Evolutionary conservation across 1,140 invertebrate genomes (phyloP).

Genomic region (Adelges cooleyi): DNA sequence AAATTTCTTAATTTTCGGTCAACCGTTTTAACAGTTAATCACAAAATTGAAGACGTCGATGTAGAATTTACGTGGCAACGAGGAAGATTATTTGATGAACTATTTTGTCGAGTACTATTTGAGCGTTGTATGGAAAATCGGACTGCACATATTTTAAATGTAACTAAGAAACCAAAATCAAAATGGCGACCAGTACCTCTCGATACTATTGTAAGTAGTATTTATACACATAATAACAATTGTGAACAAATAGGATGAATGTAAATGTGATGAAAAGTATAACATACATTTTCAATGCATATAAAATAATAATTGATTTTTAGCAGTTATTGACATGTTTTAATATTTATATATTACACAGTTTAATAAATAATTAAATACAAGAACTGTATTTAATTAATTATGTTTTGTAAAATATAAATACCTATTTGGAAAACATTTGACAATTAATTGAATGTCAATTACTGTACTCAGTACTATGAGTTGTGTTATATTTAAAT

Average conservation of each 20-base stretch:
- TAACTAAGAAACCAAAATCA: conserved; percentile 78
- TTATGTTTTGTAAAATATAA: no score
- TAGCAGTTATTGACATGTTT: no score
- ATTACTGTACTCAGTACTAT: no score
- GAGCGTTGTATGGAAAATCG: conserved; percentile 66
- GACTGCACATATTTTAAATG: conserved; percentile 64
- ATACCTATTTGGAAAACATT: no score
- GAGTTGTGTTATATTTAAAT: no score
- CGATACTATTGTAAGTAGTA: conserved; percentile 80
- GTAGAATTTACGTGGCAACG: conserved; percentile 88
- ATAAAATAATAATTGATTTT: no score
- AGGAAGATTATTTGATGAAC: conserved; percentile 76
- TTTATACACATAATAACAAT: not conserved
- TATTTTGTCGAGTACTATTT: conserved; percentile 65
- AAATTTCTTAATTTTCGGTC: conserved; percentile 1
- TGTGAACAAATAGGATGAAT: not conserved
- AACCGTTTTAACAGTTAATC: conserved; percentile 47
- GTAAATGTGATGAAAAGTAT: no score
- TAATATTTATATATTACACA: no score
- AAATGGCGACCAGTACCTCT: conserved; percentile 93
- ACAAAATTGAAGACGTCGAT: conserved; percentile 54
- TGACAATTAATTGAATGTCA: no score
- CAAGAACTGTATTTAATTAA: no score
- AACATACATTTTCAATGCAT: no score
- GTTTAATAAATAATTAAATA: no score